Percentiles rank a stretch among this genome's conserved stretches.
phyloP scores from a whole-genome alignment of 2,888 invertebrate genomes.

The Phymatocera aterrima region DNA sequence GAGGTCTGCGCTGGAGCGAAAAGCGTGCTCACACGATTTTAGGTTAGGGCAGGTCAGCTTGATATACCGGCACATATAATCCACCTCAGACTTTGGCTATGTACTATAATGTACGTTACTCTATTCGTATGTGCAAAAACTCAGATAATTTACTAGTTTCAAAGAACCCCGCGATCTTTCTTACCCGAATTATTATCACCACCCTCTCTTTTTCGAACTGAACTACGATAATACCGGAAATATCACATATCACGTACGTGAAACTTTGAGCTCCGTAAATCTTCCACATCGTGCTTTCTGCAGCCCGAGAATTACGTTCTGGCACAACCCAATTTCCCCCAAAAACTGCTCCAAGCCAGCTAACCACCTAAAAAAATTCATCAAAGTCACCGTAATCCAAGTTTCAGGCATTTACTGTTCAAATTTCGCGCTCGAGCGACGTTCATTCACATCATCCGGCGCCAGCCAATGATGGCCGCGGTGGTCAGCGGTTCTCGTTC shows the following conservation, averaged over 20 bases:
- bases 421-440: background rate
- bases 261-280: background rate
- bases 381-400: background rate
- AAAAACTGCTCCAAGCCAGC: background rate
- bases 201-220: background rate
- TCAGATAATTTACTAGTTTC: conserved; percentile 52
- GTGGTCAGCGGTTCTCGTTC: background rate
- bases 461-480: background rate
- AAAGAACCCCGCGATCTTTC: conserved; percentile 36
- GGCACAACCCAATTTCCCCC: background rate
- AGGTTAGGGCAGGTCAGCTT: conserved; percentile 53
- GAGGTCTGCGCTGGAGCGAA: background rate
- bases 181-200: conserved; percentile 54
- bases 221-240: background rate
- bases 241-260: background rate
- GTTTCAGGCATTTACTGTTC: background rate
- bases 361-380: background rate
- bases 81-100: conserved; percentile 33
- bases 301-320: background rate
- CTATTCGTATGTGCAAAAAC: conserved; percentile 49
- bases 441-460: background rate
- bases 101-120: conserved; percentile 43
- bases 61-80: conserved; percentile 55
- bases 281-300: no score
- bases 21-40: background rate